These are phyloP conservation scores for Cydia pomonella DNA, from an alignment of 1,140 invertebrate genomes.

Conservation along the genomic window DNA sequence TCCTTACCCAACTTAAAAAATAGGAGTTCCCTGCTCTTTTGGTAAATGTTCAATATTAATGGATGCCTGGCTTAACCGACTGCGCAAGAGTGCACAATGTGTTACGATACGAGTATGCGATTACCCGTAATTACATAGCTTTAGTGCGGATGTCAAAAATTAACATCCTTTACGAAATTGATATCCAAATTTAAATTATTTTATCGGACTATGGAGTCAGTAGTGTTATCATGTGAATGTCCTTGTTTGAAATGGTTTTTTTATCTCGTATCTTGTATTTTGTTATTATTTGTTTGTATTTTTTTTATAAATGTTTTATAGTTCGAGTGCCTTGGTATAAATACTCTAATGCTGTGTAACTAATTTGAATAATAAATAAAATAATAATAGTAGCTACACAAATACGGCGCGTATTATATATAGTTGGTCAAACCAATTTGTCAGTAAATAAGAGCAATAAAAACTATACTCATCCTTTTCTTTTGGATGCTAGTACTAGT, in stretches of 20 bases:
- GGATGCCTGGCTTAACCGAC: background rate
- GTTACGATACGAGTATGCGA: conserved; percentile 10
- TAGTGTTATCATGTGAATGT: background rate
- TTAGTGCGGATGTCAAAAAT: conserved; percentile 10
- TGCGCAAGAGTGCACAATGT: background rate
- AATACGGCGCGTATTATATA: no score
- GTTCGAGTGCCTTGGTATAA: no score
- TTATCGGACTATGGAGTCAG: background rate
- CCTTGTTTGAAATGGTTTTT: background rate
- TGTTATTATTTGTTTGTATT: no score
- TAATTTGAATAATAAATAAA: no score
- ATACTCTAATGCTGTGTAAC: no score
- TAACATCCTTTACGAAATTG: conserved; percentile 8
- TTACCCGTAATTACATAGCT: background rate
- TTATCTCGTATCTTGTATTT: no score
- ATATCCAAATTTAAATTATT: background rate
- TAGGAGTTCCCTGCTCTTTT: background rate
- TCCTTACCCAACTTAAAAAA: background rate
- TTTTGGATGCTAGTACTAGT: no score
- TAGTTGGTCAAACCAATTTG: no score
- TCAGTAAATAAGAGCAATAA: no score
- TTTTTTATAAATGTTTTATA: no score
- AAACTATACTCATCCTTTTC: no score
- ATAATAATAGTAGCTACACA: no score
- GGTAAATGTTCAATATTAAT: background rate